Evolutionary conservation across 2,113 vertebrate genomes (phyloP), one percentile per base, ranked within the genome.

Genomic region (Ciconia boyciana): DNA sequence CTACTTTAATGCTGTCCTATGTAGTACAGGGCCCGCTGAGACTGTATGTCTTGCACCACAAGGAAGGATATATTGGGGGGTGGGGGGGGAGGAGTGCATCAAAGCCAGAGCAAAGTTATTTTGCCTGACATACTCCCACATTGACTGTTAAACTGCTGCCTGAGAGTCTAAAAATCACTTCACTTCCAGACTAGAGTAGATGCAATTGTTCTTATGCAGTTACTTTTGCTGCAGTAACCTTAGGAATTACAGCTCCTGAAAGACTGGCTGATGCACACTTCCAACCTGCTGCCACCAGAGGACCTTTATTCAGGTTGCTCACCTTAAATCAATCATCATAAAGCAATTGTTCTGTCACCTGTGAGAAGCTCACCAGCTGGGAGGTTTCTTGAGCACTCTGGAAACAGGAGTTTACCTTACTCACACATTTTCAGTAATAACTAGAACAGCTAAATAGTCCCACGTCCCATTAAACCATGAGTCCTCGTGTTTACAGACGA

Each of bases 121-220:
- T 49, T 70, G 11, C 51, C 88, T 96, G 72, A 81, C 76, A 79
- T 55, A 90, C 83, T 95, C 90, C 89, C 86, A 96, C 68, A 92
- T 0, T 64, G 88, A 69, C 83, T 95, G 71, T 83, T 94, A 94
- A 90, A 86, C 49, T 86, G 55, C 64, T 87, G 72, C 39, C 48
- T 48, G 32, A 86, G 49, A 93, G 36, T 71, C 65, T 90, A 89
- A 94, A 90, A 95, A 87, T 83, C 80, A 68, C 78, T 90, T 72
- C 34, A 71, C 29, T 87, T 89, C 55, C 54, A 84, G 44, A 39
- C 17, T 65, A 55, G 6, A 83, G 70, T 18, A 88, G 77, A 72
- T 79, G 41, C 34, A 79, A 89, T 79, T 93, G 80, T 79, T 94
- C 79, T 78, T 75, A 75, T 5, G 19, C 77, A 87, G 65, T 61